Conservation (phyloP, 92 coral and sea anemone species). For the Bergia sp. region DNA sequence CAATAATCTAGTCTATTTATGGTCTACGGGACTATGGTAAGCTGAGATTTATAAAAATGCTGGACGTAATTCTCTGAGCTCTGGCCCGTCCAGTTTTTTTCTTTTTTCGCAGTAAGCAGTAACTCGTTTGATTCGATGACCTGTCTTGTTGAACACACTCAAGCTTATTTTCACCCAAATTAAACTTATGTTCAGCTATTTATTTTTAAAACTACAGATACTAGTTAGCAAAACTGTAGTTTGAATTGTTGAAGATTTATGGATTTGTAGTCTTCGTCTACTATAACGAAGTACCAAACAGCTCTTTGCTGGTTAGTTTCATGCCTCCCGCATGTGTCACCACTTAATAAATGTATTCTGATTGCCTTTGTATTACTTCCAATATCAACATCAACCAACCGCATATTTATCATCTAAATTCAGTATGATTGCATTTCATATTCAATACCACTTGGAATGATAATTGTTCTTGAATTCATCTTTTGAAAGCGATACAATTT, state of each 20-base stretch:
- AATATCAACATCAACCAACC: not conserved
- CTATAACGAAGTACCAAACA: not conserved
- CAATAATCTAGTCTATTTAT: no score
- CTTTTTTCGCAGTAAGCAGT: no score
- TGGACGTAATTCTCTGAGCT: no score
- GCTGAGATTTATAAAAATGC: no score
- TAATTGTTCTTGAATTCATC: slow-evolving; percentile 1
- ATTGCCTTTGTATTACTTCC: not conserved
- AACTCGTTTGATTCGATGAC: no score
- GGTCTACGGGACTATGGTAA: no score
- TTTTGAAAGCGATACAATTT: not conserved
- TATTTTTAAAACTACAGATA: not conserved
- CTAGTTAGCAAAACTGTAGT: no score
- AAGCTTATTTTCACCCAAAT: no score
- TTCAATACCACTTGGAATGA: slow-evolving; percentile 17
- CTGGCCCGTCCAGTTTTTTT: no score
- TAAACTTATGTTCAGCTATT: no score
- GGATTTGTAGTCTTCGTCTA: not conserved
- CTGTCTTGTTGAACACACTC: no score
- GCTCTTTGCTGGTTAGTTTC: not conserved
- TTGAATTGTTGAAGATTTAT: not conserved
- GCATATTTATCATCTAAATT: slow-evolving; percentile 25
- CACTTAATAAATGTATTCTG: not conserved
- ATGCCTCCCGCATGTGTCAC: not conserved
- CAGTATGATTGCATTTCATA: slow-evolving; percentile 3